Evolutionary conservation across 2,888 invertebrate species (phyloP).

Genomic region (Tubulanus polymorphus): DNA sequence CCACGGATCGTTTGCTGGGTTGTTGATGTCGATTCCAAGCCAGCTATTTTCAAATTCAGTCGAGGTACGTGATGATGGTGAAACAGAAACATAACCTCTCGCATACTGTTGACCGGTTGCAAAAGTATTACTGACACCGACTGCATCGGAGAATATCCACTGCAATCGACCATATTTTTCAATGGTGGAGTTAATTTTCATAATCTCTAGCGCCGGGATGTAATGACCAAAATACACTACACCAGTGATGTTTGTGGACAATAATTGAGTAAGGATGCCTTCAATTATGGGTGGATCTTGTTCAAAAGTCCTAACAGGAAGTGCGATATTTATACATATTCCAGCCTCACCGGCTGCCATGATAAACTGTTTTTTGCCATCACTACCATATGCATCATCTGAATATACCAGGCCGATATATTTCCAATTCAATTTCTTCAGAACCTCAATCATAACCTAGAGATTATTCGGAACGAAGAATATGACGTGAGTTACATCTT

Average conservation of each 20-base stretch:
- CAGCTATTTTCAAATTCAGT: slow-evolving; percentile 48
- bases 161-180: slow-evolving; percentile 33
- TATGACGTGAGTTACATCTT: not conserved
- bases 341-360: slow-evolving; percentile 25
- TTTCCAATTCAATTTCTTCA: slow-evolving; percentile 50
- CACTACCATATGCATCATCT: slow-evolving; percentile 32
- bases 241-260: slow-evolving; percentile 26
- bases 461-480: slow-evolving; percentile 11
- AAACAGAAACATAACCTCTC: slow-evolving; percentile 34
- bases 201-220: slow-evolving; percentile 20
- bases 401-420: slow-evolving; percentile 52
- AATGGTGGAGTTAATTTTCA: slow-evolving; percentile 22
- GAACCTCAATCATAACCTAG: slow-evolving; percentile 45
- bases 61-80: slow-evolving; percentile 33
- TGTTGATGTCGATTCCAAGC: slow-evolving; percentile 34
- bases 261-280: slow-evolving; percentile 22
- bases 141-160: slow-evolving; percentile 39
- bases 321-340: slow-evolving; percentile 36
- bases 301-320: slow-evolving; percentile 20
- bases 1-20: slow-evolving; percentile 38
- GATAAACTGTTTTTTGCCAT: slow-evolving; percentile 27
- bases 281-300: slow-evolving; percentile 22
- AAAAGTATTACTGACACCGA: slow-evolving; percentile 20
- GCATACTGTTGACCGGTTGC: slow-evolving; percentile 25
- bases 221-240: slow-evolving; percentile 34